phyloP scores from a whole-genome alignment of 2,113 vertebrate species.

The Bubalus kerabau region DNA sequence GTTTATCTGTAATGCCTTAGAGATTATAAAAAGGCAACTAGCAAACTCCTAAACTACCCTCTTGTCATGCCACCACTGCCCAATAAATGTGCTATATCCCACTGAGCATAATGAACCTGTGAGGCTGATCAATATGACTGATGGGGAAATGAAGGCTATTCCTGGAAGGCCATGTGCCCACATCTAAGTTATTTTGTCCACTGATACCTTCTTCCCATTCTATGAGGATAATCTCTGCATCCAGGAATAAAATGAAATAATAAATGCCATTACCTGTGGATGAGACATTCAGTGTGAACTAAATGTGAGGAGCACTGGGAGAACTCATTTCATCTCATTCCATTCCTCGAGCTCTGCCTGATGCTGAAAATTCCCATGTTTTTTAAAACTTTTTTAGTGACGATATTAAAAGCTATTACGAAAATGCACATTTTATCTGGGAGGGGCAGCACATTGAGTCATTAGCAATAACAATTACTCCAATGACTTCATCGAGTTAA shows the following conservation, averaged over 20 bases:
- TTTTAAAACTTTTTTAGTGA: background rate
- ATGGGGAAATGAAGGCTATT: background rate
- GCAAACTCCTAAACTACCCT: background rate
- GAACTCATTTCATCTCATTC: background rate
- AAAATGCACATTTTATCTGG: slow-evolving; percentile 16
- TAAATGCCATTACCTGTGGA: background rate
- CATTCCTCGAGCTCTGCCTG: background rate
- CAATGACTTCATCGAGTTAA: slow-evolving; percentile 29
- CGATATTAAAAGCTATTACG: slow-evolving; percentile 9
- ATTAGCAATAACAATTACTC: slow-evolving; percentile 55
- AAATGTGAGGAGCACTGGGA: background rate
- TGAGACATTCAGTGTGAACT: background rate
- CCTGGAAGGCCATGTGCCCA: background rate
- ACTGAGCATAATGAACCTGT: background rate
- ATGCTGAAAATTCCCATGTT: background rate
- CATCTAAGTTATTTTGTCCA: background rate
- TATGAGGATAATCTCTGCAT: background rate
- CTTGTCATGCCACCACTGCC: background rate
- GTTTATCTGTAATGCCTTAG: background rate
- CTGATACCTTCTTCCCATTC: background rate
- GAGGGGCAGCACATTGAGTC: slow-evolving; percentile 30
- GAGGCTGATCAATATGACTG: background rate
- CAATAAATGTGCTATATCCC: background rate
- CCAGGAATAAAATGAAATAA: background rate
- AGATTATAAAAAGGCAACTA: background rate